These are phyloP conservation scores for Vidua macroura DNA, from an alignment of 2,113 vertebrate genomes.

Conservation along the genomic window DNA sequence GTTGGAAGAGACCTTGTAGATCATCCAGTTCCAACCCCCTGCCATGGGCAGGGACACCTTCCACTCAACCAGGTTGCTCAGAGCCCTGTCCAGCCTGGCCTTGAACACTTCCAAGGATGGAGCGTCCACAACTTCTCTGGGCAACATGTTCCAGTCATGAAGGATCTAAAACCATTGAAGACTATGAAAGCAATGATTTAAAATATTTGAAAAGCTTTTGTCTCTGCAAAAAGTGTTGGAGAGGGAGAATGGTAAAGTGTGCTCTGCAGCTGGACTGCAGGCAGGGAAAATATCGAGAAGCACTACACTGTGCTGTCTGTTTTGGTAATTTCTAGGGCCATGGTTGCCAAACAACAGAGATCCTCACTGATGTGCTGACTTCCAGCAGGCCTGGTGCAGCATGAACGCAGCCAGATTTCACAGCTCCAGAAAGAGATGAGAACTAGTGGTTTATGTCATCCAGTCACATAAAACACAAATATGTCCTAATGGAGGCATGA, in stretches of 20 bases:
- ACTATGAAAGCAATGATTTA: neutral
- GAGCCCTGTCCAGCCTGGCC: neutral
- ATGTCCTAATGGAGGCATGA: neutral
- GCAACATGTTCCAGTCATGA: neutral
- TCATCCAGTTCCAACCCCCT: neutral
- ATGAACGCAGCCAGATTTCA: neutral
- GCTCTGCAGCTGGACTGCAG: neutral
- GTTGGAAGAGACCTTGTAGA: neutral
- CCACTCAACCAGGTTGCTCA: neutral
- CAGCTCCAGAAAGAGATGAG: slow-evolving; percentile 6
- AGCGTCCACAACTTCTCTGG: neutral
- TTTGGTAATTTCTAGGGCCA: neutral
- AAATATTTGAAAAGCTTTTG: neutral
- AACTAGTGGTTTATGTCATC: neutral
- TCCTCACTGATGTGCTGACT: neutral
- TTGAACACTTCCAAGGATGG: neutral
- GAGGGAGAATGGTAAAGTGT: neutral
- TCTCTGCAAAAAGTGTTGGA: neutral
- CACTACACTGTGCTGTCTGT: neutral
- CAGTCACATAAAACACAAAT: slow-evolving; percentile 16
- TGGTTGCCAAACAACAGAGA: slow-evolving; percentile 15
- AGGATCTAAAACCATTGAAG: neutral
- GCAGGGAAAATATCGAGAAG: neutral
- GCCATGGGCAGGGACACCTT: neutral
- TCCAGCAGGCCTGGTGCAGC: neutral